Conservation (phyloP, 2,113 vertebrate species). For the Oxyura jamaicensis region DNA sequence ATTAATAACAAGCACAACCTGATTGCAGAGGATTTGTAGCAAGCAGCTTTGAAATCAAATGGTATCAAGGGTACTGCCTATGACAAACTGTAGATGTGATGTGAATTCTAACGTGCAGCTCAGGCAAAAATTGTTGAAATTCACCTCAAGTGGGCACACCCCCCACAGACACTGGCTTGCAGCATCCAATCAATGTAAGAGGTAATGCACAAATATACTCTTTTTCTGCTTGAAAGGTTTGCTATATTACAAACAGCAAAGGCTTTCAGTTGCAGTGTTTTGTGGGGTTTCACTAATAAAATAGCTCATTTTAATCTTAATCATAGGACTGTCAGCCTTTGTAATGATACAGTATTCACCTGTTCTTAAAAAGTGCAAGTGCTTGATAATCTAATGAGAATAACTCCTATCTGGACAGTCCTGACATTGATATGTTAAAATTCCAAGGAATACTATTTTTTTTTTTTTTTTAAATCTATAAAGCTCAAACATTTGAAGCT, state of each 20-base stretch:
- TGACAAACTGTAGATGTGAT: slow-evolving; percentile 8
- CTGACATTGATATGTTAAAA: not conserved
- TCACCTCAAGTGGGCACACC: not conserved
- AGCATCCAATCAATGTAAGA: not conserved
- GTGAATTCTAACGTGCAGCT: slow-evolving; percentile 16
- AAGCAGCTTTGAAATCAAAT: slow-evolving; percentile 47
- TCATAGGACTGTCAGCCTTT: not conserved
- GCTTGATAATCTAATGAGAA: not conserved
- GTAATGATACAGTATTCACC: not conserved
- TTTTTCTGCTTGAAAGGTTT: not conserved
- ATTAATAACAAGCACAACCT: slow-evolving; percentile 41
- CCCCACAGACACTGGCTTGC: not conserved
- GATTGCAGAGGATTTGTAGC: slow-evolving; percentile 68
- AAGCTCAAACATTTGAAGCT: not conserved
- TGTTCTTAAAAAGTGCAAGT: slow-evolving; percentile 34
- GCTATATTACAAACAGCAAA: not conserved
- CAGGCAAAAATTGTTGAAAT: not conserved
- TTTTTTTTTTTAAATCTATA: not conserved
- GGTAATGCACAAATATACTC: not conserved
- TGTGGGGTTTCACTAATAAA: slow-evolving; percentile 1
- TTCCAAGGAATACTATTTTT: not conserved
- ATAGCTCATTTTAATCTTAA: slow-evolving; percentile 50
- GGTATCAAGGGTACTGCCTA: not conserved
- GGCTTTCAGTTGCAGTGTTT: not conserved
- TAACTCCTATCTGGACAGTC: not conserved